Evolutionary conservation across 2,113 vertebrate species (phyloP).

Genomic region (Theristicus caerulescens): DNA sequence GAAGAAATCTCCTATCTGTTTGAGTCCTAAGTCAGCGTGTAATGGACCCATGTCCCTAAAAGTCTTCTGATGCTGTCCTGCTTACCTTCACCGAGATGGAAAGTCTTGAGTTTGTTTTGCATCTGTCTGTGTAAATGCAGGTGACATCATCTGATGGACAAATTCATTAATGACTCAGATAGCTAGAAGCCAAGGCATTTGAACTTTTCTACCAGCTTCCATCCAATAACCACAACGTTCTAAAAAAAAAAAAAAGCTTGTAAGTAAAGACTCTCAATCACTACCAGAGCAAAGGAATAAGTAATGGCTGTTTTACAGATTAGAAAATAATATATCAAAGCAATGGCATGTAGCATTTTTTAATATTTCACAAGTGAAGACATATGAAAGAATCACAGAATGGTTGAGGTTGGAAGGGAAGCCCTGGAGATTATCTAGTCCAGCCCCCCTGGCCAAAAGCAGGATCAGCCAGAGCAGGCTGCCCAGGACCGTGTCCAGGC

Average conservation of each 20-base stretch:
- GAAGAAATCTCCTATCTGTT: neutral
- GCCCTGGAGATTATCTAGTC: neutral
- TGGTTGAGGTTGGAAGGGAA: neutral
- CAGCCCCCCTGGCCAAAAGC: rapidly evolving
- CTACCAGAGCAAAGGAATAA: neutral
- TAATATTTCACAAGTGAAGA: neutral
- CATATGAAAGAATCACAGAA: neutral
- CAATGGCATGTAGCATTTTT: neutral
- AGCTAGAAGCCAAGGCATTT: neutral
- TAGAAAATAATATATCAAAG: neutral
- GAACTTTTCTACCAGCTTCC: neutral
- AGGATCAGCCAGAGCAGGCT: neutral
- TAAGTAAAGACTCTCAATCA: neutral
- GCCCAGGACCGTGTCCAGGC: neutral
- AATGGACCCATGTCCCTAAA: neutral
- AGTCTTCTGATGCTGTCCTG: neutral
- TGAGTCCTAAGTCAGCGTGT: neutral
- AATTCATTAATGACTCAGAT: neutral
- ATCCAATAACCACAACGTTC: neutral
- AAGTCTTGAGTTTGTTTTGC: neutral
- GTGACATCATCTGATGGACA: neutral
- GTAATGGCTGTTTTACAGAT: neutral
- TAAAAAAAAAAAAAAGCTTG: neutral
- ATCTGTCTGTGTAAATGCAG: neutral
- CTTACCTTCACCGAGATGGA: neutral